A percentile compares a stretch with the other conserved stretches of the same genome.
phyloP scores from a whole-genome alignment of 1,140 invertebrate genomes.

The Metopolophium dirhodum region DNA sequence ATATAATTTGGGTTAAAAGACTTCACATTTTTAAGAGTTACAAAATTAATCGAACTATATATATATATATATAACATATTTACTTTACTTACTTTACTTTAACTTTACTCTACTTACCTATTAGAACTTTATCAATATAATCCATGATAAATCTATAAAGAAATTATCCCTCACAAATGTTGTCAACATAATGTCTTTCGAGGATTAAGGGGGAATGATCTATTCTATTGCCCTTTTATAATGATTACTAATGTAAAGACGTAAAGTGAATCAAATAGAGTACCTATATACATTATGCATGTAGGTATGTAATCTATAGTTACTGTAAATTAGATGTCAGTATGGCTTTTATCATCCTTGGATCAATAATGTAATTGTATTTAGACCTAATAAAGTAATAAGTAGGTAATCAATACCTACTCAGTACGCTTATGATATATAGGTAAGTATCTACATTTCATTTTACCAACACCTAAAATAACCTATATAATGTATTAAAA shows the following conservation, averaged over 20 bases:
- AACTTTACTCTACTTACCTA: neutral
- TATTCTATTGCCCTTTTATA: neutral
- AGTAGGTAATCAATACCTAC: too few species aligned
- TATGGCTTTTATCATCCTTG: neutral
- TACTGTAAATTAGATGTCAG: neutral
- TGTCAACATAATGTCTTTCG: neutral
- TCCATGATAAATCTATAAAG: neutral
- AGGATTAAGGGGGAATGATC: neutral
- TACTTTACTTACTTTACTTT: too few species aligned
- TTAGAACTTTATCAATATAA: neutral
- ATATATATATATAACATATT: too few species aligned
- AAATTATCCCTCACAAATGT: neutral
- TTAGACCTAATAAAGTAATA: neutral
- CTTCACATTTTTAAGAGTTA: neutral
- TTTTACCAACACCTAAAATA: neutral
- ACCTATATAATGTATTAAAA: neutral
- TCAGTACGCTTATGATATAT: too few species aligned
- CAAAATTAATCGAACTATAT: neutral
- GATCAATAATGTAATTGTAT: neutral
- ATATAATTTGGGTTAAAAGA: neutral
- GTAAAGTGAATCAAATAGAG: neutral
- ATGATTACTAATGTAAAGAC: neutral
- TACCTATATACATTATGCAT: conserved; percentile 8
- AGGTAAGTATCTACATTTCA: neutral
- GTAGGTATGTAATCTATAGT: neutral